Evolutionary conservation across 2,888 invertebrate genomes (phyloP), one percentile per base, ranked within the genome.

Genomic region (Byasa hedistus): DNA sequence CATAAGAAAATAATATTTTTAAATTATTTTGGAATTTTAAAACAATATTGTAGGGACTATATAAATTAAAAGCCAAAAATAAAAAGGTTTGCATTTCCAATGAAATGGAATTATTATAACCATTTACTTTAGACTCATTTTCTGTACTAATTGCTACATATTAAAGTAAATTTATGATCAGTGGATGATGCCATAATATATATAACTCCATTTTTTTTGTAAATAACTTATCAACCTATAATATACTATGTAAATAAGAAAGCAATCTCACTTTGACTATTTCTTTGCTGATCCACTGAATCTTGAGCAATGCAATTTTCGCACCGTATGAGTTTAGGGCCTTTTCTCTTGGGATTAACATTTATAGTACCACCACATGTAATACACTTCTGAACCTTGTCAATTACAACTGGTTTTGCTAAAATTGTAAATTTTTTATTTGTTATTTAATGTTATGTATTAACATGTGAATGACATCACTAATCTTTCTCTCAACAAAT

Each of bases 301-400:
- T 94, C 94, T 73, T 93, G 93, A 68, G 93, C 93, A 73, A 93
- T 92, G 74, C 94, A 94, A 68, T 88, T 92, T 72, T 94, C 94
- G 75, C 94, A 94, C 69, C 94, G 87, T 71, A 93, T 93, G 52
- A 93, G 84, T 74, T 94, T 94, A 0, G 93, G 93, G 2, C 94
- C 94, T 82, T 94, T 94, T 71, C 94, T 89, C 77, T 94, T 94
- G 24, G 93, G 93, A 73, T 93, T 92, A 60, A 79, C 92, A 36
- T 92, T 72, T 66, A 94, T 92, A 58, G 89, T 84, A 69, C 88
- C 92, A 65, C 93, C 93, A 74, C 94, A 94, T 59, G 93, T 93
- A 32, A 93, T 92, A 76, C 94, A 94, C 81, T 94, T 94, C 71
- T 92, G 91, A 60, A 92, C 83, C 77, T 88, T 92, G 71, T 93